Evolutionary conservation across 1,140 invertebrate genomes (phyloP).

Genomic region (Reticulitermes speratus): DNA sequence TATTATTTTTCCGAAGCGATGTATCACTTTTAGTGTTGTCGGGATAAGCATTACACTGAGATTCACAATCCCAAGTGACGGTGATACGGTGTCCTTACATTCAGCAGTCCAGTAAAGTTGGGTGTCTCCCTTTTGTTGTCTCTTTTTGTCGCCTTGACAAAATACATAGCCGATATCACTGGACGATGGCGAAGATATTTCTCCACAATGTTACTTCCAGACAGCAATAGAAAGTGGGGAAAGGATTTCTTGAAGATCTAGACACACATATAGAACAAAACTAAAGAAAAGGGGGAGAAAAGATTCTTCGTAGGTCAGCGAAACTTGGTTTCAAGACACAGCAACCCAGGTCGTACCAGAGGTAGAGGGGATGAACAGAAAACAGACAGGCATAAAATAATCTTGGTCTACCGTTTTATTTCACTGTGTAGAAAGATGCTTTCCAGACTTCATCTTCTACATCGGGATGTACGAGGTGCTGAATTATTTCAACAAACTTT

Average conservation of each 20-base stretch:
- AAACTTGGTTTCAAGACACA: neutral
- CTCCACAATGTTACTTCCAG: neutral
- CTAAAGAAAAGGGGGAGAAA: neutral
- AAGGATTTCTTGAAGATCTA: neutral
- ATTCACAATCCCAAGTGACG: neutral
- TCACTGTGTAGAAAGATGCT: neutral
- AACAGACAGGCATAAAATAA: neutral
- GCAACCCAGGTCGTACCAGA: neutral
- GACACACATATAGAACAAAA: neutral
- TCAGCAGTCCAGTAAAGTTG: too few species aligned
- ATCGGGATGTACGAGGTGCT: neutral
- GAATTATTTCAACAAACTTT: neutral
- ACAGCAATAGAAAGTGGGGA: neutral
- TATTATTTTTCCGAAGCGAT: conserved; percentile 5
- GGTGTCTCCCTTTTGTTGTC: too few species aligned
- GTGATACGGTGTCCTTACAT: neutral
- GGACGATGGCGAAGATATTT: neutral
- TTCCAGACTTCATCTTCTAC: neutral
- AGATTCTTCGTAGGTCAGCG: neutral
- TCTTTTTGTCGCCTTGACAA: neutral
- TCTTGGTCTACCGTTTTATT: neutral
- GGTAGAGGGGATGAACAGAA: neutral
- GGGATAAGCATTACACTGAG: neutral
- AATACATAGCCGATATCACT: neutral
- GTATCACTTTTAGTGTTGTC: neutral